Percentiles rank a stretch among this genome's conserved stretches.
These are phyloP conservation scores for Noctuana brunneofusca DNA, from an alignment of 2,888 invertebrate genomes.

Conservation along the genomic window DNA sequence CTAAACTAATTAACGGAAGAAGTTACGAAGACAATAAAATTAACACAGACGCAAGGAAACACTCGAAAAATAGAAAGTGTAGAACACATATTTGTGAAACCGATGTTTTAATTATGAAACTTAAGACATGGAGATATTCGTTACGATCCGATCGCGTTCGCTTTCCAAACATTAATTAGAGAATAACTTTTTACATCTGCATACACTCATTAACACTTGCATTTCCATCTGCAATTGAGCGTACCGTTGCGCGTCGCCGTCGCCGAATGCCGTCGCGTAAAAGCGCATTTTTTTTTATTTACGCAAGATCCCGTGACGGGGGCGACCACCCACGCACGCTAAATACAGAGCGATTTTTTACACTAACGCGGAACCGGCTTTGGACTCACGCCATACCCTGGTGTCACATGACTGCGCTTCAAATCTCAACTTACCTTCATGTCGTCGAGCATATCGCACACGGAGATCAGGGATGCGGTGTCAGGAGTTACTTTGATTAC, in stretches of 20 bases:
- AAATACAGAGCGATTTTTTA: slow-evolving; percentile 54
- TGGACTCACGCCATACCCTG: slow-evolving; percentile 56
- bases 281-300: slow-evolving; percentile 54
- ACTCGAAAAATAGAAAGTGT: slow-evolving; percentile 31
- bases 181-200: slow-evolving; percentile 34
- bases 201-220: slow-evolving; percentile 35
- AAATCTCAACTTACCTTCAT: slow-evolving; percentile 68
- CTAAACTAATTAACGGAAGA: not conserved
- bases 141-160: slow-evolving; percentile 26
- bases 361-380: slow-evolving; percentile 55
- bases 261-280: slow-evolving; percentile 52
- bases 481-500: slow-evolving; percentile 76
- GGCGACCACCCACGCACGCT: slow-evolving; percentile 54
- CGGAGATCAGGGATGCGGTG: slow-evolving; percentile 72
- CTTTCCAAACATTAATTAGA: slow-evolving; percentile 35
- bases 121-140: slow-evolving; percentile 28
- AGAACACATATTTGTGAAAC: slow-evolving; percentile 27
- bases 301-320: slow-evolving; percentile 51
- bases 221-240: slow-evolving; percentile 34
- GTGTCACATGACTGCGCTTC: slow-evolving; percentile 52
- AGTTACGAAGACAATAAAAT: slow-evolving; percentile 16
- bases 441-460: slow-evolving; percentile 77
- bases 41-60: slow-evolving; percentile 11
- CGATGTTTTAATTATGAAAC: slow-evolving; percentile 32
- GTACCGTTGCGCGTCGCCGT: slow-evolving; percentile 37